Conservation (phyloP, 2,797 vertebrate species). For the Sylvilagus floridanus region DNA sequence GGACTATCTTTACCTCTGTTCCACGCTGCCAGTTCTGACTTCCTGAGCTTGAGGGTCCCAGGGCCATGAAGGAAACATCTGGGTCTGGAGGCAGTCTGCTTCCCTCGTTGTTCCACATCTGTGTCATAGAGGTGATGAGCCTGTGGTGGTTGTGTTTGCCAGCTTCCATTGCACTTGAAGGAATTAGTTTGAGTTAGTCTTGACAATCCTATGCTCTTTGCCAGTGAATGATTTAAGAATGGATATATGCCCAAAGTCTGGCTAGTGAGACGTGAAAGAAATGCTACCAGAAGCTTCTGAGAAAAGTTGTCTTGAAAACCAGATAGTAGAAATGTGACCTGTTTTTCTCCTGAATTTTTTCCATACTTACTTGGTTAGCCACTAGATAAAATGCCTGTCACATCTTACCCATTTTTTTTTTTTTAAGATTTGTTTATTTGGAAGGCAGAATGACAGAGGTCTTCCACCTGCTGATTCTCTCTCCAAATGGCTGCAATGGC, state of each 20-base stretch:
- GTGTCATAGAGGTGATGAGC: background rate
- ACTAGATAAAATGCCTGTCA: too few relatives aligned
- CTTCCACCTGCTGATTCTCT: too few relatives aligned
- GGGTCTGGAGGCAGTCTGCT: background rate
- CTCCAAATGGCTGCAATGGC: too few relatives aligned
- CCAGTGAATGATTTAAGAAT: background rate
- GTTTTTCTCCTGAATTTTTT: background rate
- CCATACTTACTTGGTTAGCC: background rate
- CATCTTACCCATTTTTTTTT: too few relatives aligned
- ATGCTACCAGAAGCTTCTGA: background rate
- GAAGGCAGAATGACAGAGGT: too few relatives aligned
- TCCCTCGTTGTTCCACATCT: background rate
- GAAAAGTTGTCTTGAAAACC: background rate
- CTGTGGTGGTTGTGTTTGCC: slow-evolving; percentile 32
- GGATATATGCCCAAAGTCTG: background rate
- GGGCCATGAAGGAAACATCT: background rate
- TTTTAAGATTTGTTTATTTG: too few relatives aligned
- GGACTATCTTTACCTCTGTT: background rate
- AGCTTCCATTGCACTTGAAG: background rate
- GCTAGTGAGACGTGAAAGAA: background rate
- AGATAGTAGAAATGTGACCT: background rate
- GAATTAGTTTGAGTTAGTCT: background rate
- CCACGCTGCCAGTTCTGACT: background rate
- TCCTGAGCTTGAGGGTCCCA: background rate
- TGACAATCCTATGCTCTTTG: background rate